Conservation (phyloP, 1,140 invertebrate species). For the Drosophila cardini region DNA sequence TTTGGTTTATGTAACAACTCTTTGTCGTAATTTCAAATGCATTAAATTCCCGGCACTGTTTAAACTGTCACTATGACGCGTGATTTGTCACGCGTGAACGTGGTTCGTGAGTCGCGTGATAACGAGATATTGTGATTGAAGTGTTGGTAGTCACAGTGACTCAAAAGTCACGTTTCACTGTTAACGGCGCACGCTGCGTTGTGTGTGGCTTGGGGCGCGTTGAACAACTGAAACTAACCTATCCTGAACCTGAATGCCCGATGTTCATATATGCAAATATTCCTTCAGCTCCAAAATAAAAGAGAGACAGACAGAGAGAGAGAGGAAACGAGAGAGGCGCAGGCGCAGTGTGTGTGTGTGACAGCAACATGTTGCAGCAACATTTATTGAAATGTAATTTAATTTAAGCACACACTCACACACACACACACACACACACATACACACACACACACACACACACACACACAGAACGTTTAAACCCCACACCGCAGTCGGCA, state of each 20-base stretch:
- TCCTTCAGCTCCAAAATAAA: not conserved
- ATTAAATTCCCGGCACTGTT: slow-evolving; percentile 13
- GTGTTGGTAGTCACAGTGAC: slow-evolving; percentile 22
- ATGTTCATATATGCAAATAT: slow-evolving; percentile 61
- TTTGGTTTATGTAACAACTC: slow-evolving; percentile 16
- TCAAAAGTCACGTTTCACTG: slow-evolving; percentile 29
- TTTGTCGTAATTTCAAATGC: slow-evolving; percentile 31
- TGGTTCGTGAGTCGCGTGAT: slow-evolving; percentile 15
- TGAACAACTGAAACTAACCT: slow-evolving; percentile 66
- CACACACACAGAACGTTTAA: too few species aligned
- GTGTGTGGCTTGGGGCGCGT: slow-evolving; percentile 75
- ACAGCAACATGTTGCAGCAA: slow-evolving; percentile 74
- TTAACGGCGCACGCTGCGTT: slow-evolving; percentile 51
- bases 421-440: too few species aligned
- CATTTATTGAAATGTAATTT: slow-evolving; percentile 76
- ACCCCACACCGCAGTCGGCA: too few species aligned
- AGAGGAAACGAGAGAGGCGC: slow-evolving; percentile 32
- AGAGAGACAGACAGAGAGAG: slow-evolving; percentile 3
- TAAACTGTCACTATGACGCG: slow-evolving; percentile 19
- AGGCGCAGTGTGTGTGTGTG: slow-evolving; percentile 39
- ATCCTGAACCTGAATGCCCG: slow-evolving; percentile 19
- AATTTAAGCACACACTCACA: slow-evolving; percentile 48
- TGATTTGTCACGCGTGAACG: slow-evolving; percentile 15
- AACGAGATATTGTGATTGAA: not conserved
- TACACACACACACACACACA: too few species aligned